phyloP scores from a whole-genome alignment of 2,888 invertebrate genomes.

The Cylindroiulus punctatus region DNA sequence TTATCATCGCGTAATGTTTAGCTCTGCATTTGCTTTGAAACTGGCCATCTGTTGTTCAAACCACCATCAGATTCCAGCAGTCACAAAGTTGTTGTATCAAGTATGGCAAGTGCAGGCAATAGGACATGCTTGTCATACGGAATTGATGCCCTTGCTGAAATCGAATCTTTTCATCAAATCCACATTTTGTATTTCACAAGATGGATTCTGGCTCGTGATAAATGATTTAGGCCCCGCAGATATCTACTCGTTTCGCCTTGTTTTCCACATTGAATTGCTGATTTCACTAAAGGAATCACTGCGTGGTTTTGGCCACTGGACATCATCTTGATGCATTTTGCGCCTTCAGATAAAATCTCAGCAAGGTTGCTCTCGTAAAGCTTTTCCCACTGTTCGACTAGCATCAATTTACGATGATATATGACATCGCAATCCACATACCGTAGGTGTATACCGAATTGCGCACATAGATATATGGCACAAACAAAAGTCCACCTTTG shows the following conservation, averaged over 20 bases:
- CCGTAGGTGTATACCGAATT: neutral
- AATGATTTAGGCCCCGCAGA: neutral
- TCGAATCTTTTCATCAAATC: constrained; percentile 3
- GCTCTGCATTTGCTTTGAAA: too few species aligned
- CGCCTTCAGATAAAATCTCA: constrained; percentile 32
- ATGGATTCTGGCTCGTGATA: constrained; percentile 4
- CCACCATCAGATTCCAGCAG: too few species aligned
- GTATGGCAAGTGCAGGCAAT: neutral
- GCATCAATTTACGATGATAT: constrained; percentile 32
- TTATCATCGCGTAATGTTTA: too few species aligned
- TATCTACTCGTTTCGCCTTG: constrained; percentile 16
- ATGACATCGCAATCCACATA: neutral
- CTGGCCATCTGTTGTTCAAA: too few species aligned
- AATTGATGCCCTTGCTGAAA: neutral
- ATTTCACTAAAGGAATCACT: constrained; percentile 14
- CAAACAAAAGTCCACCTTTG: neutral
- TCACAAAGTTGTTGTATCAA: neutral
- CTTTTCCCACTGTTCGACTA: constrained; percentile 32
- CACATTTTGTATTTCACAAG: constrained; percentile 25
- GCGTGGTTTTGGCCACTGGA: constrained; percentile 21
- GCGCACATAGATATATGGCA: neutral
- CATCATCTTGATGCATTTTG: constrained; percentile 20
- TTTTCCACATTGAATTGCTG: constrained; percentile 25
- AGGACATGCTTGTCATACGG: neutral
- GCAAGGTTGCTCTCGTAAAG: constrained; percentile 26